Percentiles rank a stretch among this genome's conserved stretches.
phyloP scores from a whole-genome alignment of 2,797 vertebrate species.

The Amblyraja radiata region DNA sequence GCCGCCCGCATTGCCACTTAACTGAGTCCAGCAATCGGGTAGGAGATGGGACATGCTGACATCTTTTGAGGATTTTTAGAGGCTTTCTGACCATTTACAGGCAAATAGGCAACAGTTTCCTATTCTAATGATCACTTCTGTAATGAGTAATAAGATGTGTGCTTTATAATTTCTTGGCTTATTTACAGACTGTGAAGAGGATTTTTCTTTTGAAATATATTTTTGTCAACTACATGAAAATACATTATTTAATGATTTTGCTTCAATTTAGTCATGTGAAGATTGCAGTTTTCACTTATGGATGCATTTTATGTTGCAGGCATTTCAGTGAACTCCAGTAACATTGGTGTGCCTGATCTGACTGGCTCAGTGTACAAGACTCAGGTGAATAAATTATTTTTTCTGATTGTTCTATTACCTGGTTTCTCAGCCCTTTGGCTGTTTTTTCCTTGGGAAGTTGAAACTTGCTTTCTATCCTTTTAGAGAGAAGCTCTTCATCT shows the following conservation, averaged over 20 bases:
- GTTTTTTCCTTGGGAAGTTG: too few species aligned
- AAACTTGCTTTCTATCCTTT: too few species aligned
- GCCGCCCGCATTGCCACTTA: neutral
- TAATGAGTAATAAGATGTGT: neutral
- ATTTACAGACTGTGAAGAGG: neutral
- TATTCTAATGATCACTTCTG: neutral
- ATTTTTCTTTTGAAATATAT: neutral
- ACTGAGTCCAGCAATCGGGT: too few species aligned
- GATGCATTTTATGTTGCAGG: slow-evolving; percentile 54
- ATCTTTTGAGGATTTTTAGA: too few species aligned
- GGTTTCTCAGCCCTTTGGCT: too few species aligned
- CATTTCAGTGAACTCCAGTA: slow-evolving; percentile 83
- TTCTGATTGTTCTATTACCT: neutral
- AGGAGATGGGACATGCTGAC: too few species aligned
- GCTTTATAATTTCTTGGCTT: neutral
- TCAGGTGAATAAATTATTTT: slow-evolving; percentile 65
- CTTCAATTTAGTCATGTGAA: neutral
- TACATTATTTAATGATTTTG: neutral
- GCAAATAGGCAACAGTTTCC: neutral
- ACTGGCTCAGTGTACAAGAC: slow-evolving; percentile 91
- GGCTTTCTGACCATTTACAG: neutral
- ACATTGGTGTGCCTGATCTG: slow-evolving; percentile 85
- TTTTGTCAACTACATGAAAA: neutral
- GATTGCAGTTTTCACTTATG: neutral
- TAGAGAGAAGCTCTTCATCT: too few species aligned